Conservation (phyloP, 1,140 invertebrate genomes). For the Eciton burchellii region DNA sequence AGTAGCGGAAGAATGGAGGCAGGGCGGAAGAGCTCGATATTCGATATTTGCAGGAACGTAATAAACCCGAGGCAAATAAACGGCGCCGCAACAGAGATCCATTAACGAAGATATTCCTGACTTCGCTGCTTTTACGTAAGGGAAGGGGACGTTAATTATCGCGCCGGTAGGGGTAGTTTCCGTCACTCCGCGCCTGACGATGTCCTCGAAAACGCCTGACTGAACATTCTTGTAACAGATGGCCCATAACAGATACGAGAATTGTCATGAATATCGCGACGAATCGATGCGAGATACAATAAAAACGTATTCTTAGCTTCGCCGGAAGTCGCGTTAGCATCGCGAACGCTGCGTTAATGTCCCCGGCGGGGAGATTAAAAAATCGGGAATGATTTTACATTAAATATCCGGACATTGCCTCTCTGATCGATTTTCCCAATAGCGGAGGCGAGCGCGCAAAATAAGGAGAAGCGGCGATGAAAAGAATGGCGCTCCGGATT, state of each 20-base stretch:
- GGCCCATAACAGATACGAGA: too few relatives aligned
- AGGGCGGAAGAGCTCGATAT: conserved; percentile 11
- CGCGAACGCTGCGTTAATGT: too few relatives aligned
- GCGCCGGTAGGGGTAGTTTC: too few relatives aligned
- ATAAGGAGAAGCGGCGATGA: conserved; percentile 48
- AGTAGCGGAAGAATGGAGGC: conserved; percentile 13
- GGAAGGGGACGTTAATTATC: too few relatives aligned
- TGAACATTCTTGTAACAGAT: too few relatives aligned
- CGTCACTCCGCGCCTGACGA: too few relatives aligned
- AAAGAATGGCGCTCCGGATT: conserved; percentile 70
- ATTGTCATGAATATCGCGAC: too few relatives aligned
- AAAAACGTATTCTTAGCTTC: too few relatives aligned
- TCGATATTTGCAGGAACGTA: conserved; percentile 11
- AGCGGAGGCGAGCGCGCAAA: not conserved
- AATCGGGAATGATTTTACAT: not conserved
- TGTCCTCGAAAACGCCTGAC: too few relatives aligned
- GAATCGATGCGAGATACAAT: too few relatives aligned
- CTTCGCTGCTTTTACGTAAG: not conserved
- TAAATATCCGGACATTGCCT: conserved; percentile 9
- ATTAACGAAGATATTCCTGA: not conserved
- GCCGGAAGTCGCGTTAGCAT: too few relatives aligned
- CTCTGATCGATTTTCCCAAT: not conserved
- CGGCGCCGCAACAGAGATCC: not conserved
- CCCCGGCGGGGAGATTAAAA: not conserved
- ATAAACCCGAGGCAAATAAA: not conserved